Conservation (phyloP, 2,113 vertebrate species). For the Cichladusa arquata region DNA sequence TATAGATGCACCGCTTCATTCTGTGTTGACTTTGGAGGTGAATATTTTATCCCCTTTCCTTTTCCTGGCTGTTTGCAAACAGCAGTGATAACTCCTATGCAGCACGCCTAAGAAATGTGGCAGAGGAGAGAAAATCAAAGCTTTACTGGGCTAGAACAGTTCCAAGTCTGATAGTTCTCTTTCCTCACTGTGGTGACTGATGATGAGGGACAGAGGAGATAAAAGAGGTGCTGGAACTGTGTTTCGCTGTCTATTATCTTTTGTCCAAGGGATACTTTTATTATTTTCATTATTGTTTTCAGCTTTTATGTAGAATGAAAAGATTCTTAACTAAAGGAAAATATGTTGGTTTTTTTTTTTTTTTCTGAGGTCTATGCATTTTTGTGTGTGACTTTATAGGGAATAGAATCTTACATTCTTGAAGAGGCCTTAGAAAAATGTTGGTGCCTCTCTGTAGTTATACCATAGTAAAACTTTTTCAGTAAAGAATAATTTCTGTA, state of each 20-base stretch:
- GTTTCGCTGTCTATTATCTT: not conserved
- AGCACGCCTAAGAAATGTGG: not conserved
- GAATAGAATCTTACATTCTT: not conserved
- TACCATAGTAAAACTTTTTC: not conserved
- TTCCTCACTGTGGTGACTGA: not conserved
- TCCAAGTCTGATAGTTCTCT: constrained; percentile 11
- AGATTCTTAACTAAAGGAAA: not conserved
- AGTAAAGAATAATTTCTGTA: not conserved
- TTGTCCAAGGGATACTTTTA: not conserved
- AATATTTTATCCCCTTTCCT: constrained; percentile 54
- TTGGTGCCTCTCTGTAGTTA: not conserved
- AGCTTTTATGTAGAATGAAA: constrained; percentile 7
- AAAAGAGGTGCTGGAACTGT: constrained; percentile 12
- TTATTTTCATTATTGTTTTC: constrained; percentile 12
- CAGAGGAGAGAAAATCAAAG: constrained; percentile 10
- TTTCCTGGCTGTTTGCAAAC: constrained; percentile 18
- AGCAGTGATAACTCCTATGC: not conserved
- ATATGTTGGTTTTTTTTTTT: not conserved
- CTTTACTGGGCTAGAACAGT: not conserved
- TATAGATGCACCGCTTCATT: constrained; percentile 18
- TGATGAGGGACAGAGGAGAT: constrained; percentile 31
- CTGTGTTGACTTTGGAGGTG: constrained; percentile 39
- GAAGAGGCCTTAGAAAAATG: not conserved
- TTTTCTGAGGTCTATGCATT: not conserved
- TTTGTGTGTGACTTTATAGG: not conserved